Evolutionary conservation across 2,113 vertebrate genomes (phyloP).

Genomic region (Fregata magnificens): DNA sequence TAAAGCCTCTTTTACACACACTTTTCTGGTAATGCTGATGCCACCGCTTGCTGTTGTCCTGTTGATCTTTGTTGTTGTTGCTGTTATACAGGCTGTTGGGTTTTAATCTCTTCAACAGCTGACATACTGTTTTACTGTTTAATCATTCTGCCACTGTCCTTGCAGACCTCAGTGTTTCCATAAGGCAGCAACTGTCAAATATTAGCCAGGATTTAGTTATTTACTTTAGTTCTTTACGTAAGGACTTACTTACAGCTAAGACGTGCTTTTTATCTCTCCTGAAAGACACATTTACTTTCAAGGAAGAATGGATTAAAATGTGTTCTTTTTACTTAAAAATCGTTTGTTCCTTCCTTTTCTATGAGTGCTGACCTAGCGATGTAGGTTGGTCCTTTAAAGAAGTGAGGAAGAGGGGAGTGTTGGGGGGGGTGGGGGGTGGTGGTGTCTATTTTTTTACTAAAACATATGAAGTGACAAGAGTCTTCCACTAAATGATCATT

Average conservation of each 20-base stretch:
- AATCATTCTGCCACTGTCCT: not conserved
- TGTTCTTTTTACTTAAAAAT: constrained; percentile 7
- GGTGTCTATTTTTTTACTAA: not conserved
- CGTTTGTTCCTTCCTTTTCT: not conserved
- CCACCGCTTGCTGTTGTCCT: not conserved
- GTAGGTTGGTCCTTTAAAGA: constrained; percentile 7
- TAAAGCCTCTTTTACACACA: not conserved
- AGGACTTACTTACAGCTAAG: constrained; percentile 27
- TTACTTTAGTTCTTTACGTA: constrained; percentile 32
- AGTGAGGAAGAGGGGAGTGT: not conserved
- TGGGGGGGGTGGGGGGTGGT: too few species aligned
- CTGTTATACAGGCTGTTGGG: not conserved
- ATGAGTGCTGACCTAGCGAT: not conserved
- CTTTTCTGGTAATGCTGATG: not conserved
- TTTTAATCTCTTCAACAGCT: constrained; percentile 42
- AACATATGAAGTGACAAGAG: not conserved
- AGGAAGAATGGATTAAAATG: constrained; percentile 39
- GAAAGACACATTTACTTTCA: constrained; percentile 30
- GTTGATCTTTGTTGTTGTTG: constrained; percentile 5
- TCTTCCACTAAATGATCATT: not conserved
- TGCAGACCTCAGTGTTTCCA: not conserved
- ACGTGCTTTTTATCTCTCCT: not conserved
- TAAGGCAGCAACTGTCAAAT: constrained; percentile 18
- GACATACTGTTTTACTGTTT: constrained; percentile 22
- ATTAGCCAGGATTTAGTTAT: constrained; percentile 35